phyloP scores from a whole-genome alignment of 1,140 invertebrate species.

The Theocolax elegans region DNA sequence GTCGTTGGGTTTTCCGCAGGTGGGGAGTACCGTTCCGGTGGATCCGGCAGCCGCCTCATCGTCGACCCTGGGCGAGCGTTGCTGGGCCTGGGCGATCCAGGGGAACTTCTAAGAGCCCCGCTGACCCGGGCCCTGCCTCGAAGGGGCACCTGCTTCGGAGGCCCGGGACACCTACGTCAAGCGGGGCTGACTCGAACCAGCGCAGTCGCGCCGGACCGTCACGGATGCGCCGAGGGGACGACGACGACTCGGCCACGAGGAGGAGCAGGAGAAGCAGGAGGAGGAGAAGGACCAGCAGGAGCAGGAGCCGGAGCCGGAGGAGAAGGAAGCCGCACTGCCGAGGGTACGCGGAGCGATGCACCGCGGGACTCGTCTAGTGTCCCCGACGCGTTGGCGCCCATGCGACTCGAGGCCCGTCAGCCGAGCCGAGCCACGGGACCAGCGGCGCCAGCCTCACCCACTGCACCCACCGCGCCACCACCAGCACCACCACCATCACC shows the following conservation, averaged over 20 bases:
- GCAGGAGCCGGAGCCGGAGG: not conserved
- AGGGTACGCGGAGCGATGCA: conserved; percentile 39
- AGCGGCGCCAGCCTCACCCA: conserved; percentile 38
- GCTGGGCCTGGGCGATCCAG: conserved; percentile 35
- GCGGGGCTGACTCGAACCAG: conserved; percentile 38
- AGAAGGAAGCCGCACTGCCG: conserved; percentile 40
- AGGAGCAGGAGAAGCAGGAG: not conserved
- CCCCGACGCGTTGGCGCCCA: conserved; percentile 57
- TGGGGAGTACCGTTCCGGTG: not conserved
- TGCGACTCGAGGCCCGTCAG: conserved; percentile 57
- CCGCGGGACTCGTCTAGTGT: conserved; percentile 55
- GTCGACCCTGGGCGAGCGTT: conserved; percentile 19
- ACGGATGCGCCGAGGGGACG: no score
- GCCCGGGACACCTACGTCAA: conserved; percentile 41
- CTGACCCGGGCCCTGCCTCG: conserved; percentile 46
- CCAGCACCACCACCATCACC: conserved; percentile 20
- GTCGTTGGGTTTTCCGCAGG: conserved; percentile 21
- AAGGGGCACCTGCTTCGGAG: conserved; percentile 23
- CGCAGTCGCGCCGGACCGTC: conserved; percentile 9
- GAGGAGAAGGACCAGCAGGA: conserved; percentile 4
- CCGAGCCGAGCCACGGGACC: conserved; percentile 49
- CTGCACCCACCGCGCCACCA: conserved; percentile 26
- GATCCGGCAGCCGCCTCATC: not conserved
- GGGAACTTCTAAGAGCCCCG: conserved; percentile 59
- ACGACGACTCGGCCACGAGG: no score